Evolutionary conservation across 2,888 invertebrate genomes (phyloP).

Genomic region (Agrenia bidenticulata): DNA sequence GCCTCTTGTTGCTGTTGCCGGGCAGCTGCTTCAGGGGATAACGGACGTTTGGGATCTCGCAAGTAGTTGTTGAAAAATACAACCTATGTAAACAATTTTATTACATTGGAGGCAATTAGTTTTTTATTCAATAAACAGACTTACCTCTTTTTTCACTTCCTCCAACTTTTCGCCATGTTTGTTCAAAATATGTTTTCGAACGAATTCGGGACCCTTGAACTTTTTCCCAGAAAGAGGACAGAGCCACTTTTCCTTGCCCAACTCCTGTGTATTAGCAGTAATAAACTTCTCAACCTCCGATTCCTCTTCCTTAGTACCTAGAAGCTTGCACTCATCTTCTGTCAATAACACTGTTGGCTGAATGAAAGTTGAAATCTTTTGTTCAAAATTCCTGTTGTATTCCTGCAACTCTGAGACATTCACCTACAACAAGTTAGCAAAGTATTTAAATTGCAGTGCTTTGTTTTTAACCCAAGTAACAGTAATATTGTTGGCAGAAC

Average conservation of each 20-base stretch:
- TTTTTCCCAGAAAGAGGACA: constrained; percentile 98
- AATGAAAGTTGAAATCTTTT: constrained; percentile 86
- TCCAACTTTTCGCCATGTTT: constrained; percentile 96
- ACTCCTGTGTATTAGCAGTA: constrained; percentile 90
- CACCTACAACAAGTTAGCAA: constrained; percentile 59
- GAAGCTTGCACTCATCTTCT: constrained; percentile 74
- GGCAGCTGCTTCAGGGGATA: constrained; percentile 66
- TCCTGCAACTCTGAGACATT: constrained; percentile 72
- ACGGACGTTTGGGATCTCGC: constrained; percentile 89
- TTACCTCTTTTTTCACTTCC: constrained; percentile 90
- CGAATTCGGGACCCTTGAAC: constrained; percentile 98
- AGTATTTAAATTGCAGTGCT: constrained; percentile 7
- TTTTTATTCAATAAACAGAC: constrained; percentile 6
- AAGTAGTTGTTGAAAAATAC: constrained; percentile 96
- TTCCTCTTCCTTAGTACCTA: constrained; percentile 77
- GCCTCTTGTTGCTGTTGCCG: constrained; percentile 50
- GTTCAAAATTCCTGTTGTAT: constrained; percentile 77
- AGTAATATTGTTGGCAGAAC: neutral
- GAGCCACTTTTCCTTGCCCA: constrained; percentile 95
- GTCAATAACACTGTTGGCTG: constrained; percentile 70
- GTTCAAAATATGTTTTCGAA: constrained; percentile 96
- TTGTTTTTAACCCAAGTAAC: too few relatives aligned
- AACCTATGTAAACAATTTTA: constrained; percentile 59
- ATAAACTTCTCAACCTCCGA: constrained; percentile 91
- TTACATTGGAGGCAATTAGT: neutral